Evolutionary conservation across 2,113 vertebrate species (phyloP), one percentile per base, ranked within the genome.

Genomic region (Natator depressus): DNA sequence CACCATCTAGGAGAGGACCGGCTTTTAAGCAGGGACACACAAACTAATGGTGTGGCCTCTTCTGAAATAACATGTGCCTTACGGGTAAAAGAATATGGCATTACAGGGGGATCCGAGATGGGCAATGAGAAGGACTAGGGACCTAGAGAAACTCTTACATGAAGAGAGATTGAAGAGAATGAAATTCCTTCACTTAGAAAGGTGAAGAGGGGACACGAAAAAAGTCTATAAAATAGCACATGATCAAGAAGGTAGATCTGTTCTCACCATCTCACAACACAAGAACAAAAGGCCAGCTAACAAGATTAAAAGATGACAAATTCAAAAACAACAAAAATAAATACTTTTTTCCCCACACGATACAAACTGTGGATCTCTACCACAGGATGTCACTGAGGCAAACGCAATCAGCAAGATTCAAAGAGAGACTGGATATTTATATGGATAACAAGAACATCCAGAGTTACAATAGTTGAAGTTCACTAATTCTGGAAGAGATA

Each of bases 401-500:
- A 90, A 91, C 84, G 27, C 47, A 76, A 10, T 72, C 0, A 0
- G 78, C 51, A 90, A 62, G 57, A 80, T 31, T 13, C 0, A 1
- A 72, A 82, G 69, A 85, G 83, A 93, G 65, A 27, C n/a, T 0
- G 0, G 27, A 27, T 85, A 38, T 84, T 89, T 87, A 84, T 72
- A 55, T 46, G 62, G 82, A 90, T 55, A 42, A 89, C 1, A 0
- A 62, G 87, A 69, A 89, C 57, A 72, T 72, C 50, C 82, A 29
- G 85, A 86, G 65, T 0, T 1, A 69, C 0, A 0, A 87, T 83
- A 57, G 85, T 93, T 92, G 82, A 91, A 75, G 50, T 54, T 92
- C 91, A 94, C 80, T 84, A 96, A 97, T 91, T 93, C 65, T 82
- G 84, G 85, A 51, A 89, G 84, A 86, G 93, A 84, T 87, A 94